Evolutionary conservation across 1,140 invertebrate species (phyloP).

Genomic region (Leptoteleia sp.): DNA sequence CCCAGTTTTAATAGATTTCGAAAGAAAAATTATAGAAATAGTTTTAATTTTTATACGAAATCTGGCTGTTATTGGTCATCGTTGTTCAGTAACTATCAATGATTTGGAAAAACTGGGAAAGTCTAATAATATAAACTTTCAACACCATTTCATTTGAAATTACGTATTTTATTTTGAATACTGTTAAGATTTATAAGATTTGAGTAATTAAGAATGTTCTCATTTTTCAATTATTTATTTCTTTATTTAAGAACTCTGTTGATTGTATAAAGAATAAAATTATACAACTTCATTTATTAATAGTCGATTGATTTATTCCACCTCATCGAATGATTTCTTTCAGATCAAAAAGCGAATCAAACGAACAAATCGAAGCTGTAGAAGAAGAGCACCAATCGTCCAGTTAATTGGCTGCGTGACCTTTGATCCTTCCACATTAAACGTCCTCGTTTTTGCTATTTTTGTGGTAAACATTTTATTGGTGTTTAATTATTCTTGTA

Average conservation of each 20-base stretch:
- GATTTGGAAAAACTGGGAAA: no score
- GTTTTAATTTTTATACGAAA: no score
- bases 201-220: background rate
- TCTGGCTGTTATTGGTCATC: no score
- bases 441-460: conserved; percentile 56
- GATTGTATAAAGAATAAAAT: conserved; percentile 41
- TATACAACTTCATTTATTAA: conserved; percentile 40
- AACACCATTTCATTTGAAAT: no score
- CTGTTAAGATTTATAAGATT: no score
- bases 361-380: conserved; percentile 74
- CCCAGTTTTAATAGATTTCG: no score
- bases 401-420: conserved; percentile 69
- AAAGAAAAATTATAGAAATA: no score
- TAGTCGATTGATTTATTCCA: conserved; percentile 42
- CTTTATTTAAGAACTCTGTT: conserved; percentile 28
- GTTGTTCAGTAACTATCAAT: no score
- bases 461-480: conserved; percentile 36
- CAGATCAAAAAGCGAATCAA: conserved; percentile 80
- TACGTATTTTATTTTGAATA: no score
- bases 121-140: no score
- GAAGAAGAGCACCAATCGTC: conserved; percentile 76
- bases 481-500: no score
- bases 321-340: conserved; percentile 79
- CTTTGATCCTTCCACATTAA: conserved; percentile 51
- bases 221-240: background rate